A percentile compares a stretch with the other conserved stretches of the same genome.
Conservation (phyloP, 1,140 invertebrate species). For the Anadara kagoshimensis region DNA sequence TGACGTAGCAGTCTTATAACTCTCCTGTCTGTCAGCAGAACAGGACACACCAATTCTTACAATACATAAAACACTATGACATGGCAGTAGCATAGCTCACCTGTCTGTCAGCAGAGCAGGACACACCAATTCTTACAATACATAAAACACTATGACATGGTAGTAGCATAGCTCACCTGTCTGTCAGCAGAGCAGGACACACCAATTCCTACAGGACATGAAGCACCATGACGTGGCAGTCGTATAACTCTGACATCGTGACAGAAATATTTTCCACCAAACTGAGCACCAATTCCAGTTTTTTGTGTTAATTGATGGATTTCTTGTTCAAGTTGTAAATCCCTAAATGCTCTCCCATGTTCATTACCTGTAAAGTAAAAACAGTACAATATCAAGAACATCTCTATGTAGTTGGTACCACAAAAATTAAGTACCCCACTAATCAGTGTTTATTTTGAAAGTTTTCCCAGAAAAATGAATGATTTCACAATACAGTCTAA, state of each 20-base stretch:
- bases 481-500: too few species aligned
- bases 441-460: too few species aligned
- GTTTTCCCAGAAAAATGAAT: too few species aligned
- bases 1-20: too few species aligned
- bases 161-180: constrained; percentile 58
- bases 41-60: too few species aligned
- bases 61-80: too few species aligned
- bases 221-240: constrained; percentile 73
- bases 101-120: neutral
- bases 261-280: constrained; percentile 75
- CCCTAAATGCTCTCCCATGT: constrained; percentile 72
- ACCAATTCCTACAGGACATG: constrained; percentile 73
- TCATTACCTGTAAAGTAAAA: constrained; percentile 68
- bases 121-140: neutral
- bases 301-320: constrained; percentile 70
- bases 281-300: constrained; percentile 74
- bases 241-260: constrained; percentile 74
- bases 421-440: too few species aligned
- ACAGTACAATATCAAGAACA: too few species aligned
- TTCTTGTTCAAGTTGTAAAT: constrained; percentile 68
- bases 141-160: neutral
- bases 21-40: too few species aligned
- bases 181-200: constrained; percentile 75
- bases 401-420: too few species aligned
- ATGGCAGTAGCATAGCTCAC: too few species aligned